These are phyloP conservation scores for Procambarus clarkii DNA, from an alignment of 1,140 invertebrate genomes.

Conservation along the genomic window DNA sequence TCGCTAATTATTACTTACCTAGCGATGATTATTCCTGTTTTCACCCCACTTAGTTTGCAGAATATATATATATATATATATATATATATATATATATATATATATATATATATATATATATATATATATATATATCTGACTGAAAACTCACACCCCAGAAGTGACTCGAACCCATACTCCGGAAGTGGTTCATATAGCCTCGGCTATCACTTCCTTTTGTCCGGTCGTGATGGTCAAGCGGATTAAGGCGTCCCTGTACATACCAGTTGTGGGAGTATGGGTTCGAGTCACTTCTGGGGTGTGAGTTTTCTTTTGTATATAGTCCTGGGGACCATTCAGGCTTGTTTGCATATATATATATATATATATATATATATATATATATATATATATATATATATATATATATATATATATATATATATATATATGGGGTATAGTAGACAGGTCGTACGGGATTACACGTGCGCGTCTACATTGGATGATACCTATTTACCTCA, in stretches of 20 bases:
- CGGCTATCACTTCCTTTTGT: too few species aligned
- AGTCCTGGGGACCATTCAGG: too few species aligned
- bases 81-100: conserved; percentile 21
- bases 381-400: conserved; percentile 12
- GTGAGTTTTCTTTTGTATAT: too few species aligned
- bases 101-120: not conserved
- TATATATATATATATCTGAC: not conserved
- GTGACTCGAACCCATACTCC: not conserved
- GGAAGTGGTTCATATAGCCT: too few species aligned
- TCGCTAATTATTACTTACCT: not conserved
- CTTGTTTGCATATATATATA: not conserved
- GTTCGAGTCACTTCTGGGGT: too few species aligned
- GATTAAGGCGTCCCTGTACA: too few species aligned
- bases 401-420: conserved; percentile 18
- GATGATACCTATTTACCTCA: too few species aligned
- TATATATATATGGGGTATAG: too few species aligned
- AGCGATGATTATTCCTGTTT: not conserved
- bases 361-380: conserved; percentile 4
- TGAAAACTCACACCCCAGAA: not conserved
- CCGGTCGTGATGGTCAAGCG: too few species aligned
- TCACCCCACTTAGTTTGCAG: too few species aligned
- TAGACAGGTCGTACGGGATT: too few species aligned
- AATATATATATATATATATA: conserved; percentile 22
- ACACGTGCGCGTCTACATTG: too few species aligned
- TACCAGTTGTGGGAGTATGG: not conserved